Evolutionary conservation across 2,888 invertebrate species (phyloP).

Genomic region (Magallana nippona): DNA sequence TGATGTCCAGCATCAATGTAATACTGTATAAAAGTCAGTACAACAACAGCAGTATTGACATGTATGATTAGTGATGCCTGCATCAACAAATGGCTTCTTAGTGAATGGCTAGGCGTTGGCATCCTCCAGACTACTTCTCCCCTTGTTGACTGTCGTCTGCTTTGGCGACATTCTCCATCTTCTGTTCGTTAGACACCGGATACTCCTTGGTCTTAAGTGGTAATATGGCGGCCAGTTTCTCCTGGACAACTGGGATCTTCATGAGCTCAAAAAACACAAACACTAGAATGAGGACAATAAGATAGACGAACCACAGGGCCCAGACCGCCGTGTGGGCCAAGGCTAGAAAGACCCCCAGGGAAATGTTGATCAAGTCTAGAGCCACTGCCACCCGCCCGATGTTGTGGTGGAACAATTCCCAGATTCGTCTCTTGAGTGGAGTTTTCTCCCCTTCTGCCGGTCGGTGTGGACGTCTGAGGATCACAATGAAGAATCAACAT

Average conservation of each 20-base stretch:
- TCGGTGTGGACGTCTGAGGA: slow-evolving; percentile 55
- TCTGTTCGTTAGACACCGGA: background rate
- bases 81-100: no score
- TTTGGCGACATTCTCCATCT: background rate
- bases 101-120: no score
- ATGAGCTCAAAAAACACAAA: slow-evolving; percentile 46
- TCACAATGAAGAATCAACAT: background rate
- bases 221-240: background rate
- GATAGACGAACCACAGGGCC: slow-evolving; percentile 62
- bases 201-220: background rate
- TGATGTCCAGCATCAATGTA: slow-evolving; percentile 13
- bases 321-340: slow-evolving; percentile 51
- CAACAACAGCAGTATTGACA: background rate
- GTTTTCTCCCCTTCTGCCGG: slow-evolving; percentile 48
- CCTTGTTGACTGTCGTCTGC: background rate
- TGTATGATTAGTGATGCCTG: no score
- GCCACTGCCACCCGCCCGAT: slow-evolving; percentile 54
- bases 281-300: slow-evolving; percentile 54
- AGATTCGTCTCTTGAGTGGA: slow-evolving; percentile 50
- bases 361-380: slow-evolving; percentile 60
- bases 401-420: slow-evolving; percentile 59
- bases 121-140: background rate
- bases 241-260: background rate
- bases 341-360: slow-evolving; percentile 62
- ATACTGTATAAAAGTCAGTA: background rate